These are phyloP conservation scores for Syngnathus rostellatus DNA, from an alignment of 2,797 vertebrate genomes.

Conservation along the genomic window DNA sequence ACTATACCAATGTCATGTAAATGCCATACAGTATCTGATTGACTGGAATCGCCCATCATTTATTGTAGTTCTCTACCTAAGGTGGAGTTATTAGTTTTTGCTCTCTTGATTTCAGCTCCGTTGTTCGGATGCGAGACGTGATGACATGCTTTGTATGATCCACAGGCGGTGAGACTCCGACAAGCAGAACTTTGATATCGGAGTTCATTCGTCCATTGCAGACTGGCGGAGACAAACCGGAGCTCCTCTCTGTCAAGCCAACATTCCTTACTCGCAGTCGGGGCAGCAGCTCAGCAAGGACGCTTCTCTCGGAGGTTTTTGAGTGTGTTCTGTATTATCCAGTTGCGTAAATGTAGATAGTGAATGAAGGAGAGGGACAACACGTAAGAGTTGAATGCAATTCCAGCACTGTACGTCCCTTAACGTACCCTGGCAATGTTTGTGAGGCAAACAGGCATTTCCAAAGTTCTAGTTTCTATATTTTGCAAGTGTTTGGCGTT, in stretches of 20 bases:
- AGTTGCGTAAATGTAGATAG: not conserved
- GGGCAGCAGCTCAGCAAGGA: conserved; percentile 72
- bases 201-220: conserved; percentile 84
- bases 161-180: conserved; percentile 79
- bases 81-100: not conserved
- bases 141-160: conserved; percentile 25
- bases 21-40: no score
- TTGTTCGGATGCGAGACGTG: not conserved
- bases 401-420: not conserved
- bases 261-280: conserved; percentile 78
- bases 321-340: not conserved
- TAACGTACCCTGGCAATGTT: not conserved
- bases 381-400: not conserved
- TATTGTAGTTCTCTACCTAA: not conserved
- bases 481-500: not conserved
- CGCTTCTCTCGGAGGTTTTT: conserved; percentile 82
- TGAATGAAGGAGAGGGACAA: not conserved
- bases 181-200: conserved; percentile 76
- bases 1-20: not conserved
- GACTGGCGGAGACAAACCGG: conserved; percentile 78
- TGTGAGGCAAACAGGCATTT: not conserved
- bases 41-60: not conserved
- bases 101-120: conserved; percentile 6
- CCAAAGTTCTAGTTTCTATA: not conserved
- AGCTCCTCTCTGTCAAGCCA: conserved; percentile 83